Percentiles rank a stretch among this genome's conserved stretches.
phyloP scores from a whole-genome alignment of 1,140 invertebrate species.

The Philotrypesis tridentata region DNA sequence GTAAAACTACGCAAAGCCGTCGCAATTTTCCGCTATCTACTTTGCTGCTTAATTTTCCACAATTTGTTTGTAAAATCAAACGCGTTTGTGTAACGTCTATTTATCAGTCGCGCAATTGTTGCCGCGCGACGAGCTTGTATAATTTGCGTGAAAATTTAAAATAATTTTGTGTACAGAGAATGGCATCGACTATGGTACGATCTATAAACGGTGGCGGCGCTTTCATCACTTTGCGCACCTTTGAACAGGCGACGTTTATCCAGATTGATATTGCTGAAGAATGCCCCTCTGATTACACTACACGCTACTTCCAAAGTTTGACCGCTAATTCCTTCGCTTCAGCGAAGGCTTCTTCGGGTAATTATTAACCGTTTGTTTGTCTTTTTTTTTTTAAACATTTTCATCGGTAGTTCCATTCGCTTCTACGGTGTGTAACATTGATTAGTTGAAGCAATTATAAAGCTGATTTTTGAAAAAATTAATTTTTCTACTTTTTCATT shows the following conservation, averaged over 20 bases:
- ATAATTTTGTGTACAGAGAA: not conserved
- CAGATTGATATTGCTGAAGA: conserved; percentile 38
- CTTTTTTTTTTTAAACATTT: not conserved
- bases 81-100: too few relatives aligned
- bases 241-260: conserved; percentile 39
- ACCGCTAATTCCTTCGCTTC: conserved; percentile 4
- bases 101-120: too few relatives aligned
- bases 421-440: too few relatives aligned
- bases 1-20: too few relatives aligned
- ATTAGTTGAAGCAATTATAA: too few relatives aligned
- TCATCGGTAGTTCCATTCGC: not conserved
- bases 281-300: conserved; percentile 44
- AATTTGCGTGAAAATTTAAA: too few relatives aligned
- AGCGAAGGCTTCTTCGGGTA: conserved; percentile 26
- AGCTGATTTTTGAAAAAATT: not conserved
- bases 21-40: too few relatives aligned
- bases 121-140: not conserved
- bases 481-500: not conserved
- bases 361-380: not conserved
- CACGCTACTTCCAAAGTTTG: conserved; percentile 30
- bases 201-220: conserved; percentile 29
- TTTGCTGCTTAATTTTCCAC: too few relatives aligned
- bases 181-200: conserved; percentile 32
- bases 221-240: conserved; percentile 35
- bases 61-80: too few relatives aligned